Base-by-base conservation (phyloP, 1,140 invertebrate genomes). In the Lineus longissimus region DNA sequence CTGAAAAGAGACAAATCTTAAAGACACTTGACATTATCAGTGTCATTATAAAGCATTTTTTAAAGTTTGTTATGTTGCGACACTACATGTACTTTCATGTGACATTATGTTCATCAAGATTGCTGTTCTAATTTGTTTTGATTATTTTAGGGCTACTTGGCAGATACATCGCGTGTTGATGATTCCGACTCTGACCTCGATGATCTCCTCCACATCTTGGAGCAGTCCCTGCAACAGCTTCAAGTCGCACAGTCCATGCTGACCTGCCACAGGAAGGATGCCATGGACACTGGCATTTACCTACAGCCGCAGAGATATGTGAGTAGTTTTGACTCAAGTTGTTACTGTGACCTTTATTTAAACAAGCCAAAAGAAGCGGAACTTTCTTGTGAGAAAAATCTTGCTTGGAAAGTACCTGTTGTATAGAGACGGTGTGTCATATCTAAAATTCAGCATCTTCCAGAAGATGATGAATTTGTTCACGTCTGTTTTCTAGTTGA, bases 111-210 rank as follows among this genome's bases (percentile, higher is more conserved):
- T 36, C 15, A 36, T 36, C 15, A 15, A 7, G 33, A 15, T 36
- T 36, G 33, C 4, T 36, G 33, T n/a, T n/a, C n/a, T n/a, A n/a
- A n/a, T n/a, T n/a, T n/a, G n/a, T n/a, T n/a, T n/a, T n/a, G n/a
- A n/a, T 36, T 36, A 36, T 36, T 36, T 36, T 15, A 36, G 33
- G 33, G 33, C 33, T 36, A 36, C 15, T 4, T 15, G 4, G 33
- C 33, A 7, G 33, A 36, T 15, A 36, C 15, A 7, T 36, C 33
- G 6, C 33, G 33, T 36, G 33, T 36, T 4, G 33, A 76, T 17
- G 86, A 88, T 67, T 86, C 86, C 43, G 87, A 88, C 67, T 88
- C 86, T n/a, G 87, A 89, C 76, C 71, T 86, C 23, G 87, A 88
- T 59, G 87, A 87, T 66, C 82, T 87, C 47, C 80, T 85, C 45